A percentile compares a stretch with the other conserved stretches of the same genome.
Conservation (phyloP, 64 coral and sea anemone genomes). For the Dendronephthya gigantea region DNA sequence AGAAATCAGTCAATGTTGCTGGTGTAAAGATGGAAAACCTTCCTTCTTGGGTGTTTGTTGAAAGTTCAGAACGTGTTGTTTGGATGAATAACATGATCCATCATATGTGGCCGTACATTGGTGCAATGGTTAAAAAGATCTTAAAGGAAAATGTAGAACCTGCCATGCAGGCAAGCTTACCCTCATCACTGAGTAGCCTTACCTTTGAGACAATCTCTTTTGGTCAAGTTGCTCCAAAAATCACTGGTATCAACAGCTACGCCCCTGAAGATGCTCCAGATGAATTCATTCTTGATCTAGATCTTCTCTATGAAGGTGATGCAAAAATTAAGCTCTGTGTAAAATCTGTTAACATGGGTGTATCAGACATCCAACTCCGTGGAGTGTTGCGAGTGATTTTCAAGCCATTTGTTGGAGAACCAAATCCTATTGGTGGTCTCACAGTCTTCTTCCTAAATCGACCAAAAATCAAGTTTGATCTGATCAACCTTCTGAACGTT, state of each 20-base stretch:
- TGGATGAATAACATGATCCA: slow-evolving; percentile 15
- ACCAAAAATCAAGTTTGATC: slow-evolving; percentile 70
- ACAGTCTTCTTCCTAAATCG: slow-evolving; percentile 85
- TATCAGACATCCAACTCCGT: slow-evolving; percentile 61
- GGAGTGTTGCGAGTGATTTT: slow-evolving; percentile 70
- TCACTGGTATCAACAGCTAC: background rate
- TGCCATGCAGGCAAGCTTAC: slow-evolving; percentile 1
- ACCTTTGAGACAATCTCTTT: slow-evolving; percentile 14
- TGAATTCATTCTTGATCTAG: slow-evolving; percentile 74
- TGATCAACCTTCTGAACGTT: slow-evolving; percentile 85
- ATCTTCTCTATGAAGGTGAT: slow-evolving; percentile 71
- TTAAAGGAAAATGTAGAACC: slow-evolving; percentile 4
- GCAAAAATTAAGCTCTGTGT: slow-evolving; percentile 64
- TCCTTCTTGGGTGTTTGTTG: background rate
- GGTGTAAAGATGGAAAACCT: slow-evolving; percentile 2
- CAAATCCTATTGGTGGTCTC: slow-evolving; percentile 70
- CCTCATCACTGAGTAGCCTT: background rate
- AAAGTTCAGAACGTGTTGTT: slow-evolving; percentile 2
- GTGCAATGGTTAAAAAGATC: slow-evolving; percentile 6
- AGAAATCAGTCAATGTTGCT: background rate
- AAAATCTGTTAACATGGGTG: slow-evolving; percentile 58
- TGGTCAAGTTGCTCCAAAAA: slow-evolving; percentile 13
- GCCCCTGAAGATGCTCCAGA: slow-evolving; percentile 12
- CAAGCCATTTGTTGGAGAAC: slow-evolving; percentile 63
- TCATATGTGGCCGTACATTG: slow-evolving; percentile 13